phyloP scores from a whole-genome alignment of 1,140 invertebrate genomes.

The Nomia melanderi region DNA sequence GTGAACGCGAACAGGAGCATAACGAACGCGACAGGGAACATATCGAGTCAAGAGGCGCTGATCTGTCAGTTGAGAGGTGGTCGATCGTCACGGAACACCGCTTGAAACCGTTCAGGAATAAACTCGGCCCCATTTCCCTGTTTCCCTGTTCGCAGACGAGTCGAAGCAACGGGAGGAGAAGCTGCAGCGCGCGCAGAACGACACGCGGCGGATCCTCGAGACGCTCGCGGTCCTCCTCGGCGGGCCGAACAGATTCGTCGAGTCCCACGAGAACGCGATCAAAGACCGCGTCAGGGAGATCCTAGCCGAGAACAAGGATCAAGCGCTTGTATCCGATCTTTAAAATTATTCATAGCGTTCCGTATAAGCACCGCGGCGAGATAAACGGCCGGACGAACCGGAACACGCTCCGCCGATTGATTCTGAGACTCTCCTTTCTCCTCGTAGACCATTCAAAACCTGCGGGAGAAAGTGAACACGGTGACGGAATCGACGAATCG shows the following conservation, averaged over 20 bases:
- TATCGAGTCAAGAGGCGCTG: constrained; percentile 85
- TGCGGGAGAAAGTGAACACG: constrained; percentile 85
- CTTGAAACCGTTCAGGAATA: too few relatives aligned
- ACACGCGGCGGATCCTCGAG: constrained; percentile 85
- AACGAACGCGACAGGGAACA: constrained; percentile 85
- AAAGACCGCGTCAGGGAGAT: constrained; percentile 89
- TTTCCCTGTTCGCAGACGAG: constrained; percentile 82
- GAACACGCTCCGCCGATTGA: neutral
- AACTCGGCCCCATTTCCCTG: too few relatives aligned
- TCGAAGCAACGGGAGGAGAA: constrained; percentile 86
- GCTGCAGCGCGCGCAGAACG: constrained; percentile 84
- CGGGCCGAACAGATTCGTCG: constrained; percentile 86
- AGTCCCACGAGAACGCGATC: constrained; percentile 87
- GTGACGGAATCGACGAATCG: constrained; percentile 84
- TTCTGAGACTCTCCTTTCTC: neutral
- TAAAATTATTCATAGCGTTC: neutral
- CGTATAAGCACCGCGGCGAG: neutral
- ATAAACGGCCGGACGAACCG: too few relatives aligned
- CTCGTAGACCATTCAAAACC: constrained; percentile 85
- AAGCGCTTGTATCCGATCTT: constrained; percentile 83
- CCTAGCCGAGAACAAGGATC: constrained; percentile 88
- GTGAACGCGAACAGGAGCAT: constrained; percentile 84
- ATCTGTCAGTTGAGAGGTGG: constrained; percentile 86
- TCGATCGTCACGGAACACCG: too few relatives aligned
- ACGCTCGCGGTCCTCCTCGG: constrained; percentile 86